These are phyloP conservation scores for Smutsia temminckii DNA, from an alignment of 2,797 vertebrate species.

Conservation along the genomic window DNA sequence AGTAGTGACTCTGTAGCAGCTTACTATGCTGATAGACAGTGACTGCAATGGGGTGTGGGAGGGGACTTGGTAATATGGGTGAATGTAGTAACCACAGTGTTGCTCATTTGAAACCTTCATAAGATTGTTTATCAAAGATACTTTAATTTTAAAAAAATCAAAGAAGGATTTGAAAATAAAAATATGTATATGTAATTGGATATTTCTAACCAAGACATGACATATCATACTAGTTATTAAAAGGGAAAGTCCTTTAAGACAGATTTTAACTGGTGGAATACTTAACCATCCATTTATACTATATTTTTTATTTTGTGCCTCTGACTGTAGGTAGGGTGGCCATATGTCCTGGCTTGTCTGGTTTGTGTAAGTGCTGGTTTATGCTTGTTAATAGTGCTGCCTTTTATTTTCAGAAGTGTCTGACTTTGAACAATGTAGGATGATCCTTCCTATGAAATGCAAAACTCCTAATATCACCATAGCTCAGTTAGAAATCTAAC, in stretches of 20 bases:
- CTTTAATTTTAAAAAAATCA: no score
- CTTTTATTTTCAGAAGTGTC: not conserved
- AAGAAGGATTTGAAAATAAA: no score
- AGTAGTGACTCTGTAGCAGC: no score
- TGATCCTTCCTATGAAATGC: not conserved
- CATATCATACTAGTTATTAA: not conserved
- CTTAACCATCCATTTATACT: not conserved
- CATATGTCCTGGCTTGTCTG: not conserved
- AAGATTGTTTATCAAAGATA: no score
- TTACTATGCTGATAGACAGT: no score
- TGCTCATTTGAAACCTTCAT: no score
- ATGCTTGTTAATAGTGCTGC: not conserved
- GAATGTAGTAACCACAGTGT: no score
- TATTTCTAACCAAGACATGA: not conserved
- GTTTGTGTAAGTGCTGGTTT: not conserved
- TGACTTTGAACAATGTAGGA: not conserved
- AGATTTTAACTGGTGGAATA: not conserved
- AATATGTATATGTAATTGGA: not conserved
- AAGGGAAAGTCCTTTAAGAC: not conserved
- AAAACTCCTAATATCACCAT: not conserved
- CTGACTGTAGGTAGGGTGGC: not conserved
- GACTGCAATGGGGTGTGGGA: no score
- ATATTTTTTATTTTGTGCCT: not conserved
- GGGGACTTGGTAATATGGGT: no score
- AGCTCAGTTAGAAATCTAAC: not conserved